Evolutionary conservation across 1,140 invertebrate genomes (phyloP).

Genomic region (Hyphantria cunea): DNA sequence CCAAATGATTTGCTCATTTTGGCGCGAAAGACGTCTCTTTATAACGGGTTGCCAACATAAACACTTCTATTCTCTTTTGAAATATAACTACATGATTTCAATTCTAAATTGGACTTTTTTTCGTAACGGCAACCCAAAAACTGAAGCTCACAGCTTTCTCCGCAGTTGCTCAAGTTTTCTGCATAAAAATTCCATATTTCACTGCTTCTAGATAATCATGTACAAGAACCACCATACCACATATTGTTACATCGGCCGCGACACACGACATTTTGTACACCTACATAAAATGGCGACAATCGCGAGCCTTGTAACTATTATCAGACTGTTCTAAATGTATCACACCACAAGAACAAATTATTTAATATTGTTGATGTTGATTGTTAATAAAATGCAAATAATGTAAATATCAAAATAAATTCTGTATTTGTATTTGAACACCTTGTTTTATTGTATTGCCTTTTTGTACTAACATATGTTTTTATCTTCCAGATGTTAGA

Average conservation of each 20-base stretch:
- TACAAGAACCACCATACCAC: constrained; percentile 52
- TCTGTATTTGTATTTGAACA: too few relatives aligned
- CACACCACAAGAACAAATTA: constrained; percentile 80
- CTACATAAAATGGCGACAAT: constrained; percentile 54
- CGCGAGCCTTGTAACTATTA: constrained; percentile 64
- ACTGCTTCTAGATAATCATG: constrained; percentile 67
- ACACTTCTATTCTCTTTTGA: background rate
- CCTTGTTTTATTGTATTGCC: too few relatives aligned
- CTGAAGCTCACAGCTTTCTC: constrained; percentile 76
- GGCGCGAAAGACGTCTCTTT: constrained; percentile 34
- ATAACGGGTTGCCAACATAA: constrained; percentile 37
- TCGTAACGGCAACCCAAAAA: constrained; percentile 56
- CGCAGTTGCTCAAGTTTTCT: constrained; percentile 72
- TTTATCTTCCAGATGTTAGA: too few relatives aligned
- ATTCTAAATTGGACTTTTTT: constrained; percentile 8
- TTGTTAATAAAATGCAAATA: constrained; percentile 84
- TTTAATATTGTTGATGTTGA: constrained; percentile 84
- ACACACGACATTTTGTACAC: constrained; percentile 32
- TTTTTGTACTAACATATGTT: too few relatives aligned
- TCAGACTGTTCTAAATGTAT: constrained; percentile 74
- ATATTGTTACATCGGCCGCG: constrained; percentile 65
- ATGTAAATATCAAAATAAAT: constrained; percentile 84
- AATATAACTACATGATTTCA: background rate
- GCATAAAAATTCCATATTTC: constrained; percentile 54
- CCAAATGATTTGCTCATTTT: constrained; percentile 23